Evolutionary conservation across 1,140 invertebrate species (phyloP), one percentile per base, ranked within the genome.

Genomic region (Pomacea maculata): DNA sequence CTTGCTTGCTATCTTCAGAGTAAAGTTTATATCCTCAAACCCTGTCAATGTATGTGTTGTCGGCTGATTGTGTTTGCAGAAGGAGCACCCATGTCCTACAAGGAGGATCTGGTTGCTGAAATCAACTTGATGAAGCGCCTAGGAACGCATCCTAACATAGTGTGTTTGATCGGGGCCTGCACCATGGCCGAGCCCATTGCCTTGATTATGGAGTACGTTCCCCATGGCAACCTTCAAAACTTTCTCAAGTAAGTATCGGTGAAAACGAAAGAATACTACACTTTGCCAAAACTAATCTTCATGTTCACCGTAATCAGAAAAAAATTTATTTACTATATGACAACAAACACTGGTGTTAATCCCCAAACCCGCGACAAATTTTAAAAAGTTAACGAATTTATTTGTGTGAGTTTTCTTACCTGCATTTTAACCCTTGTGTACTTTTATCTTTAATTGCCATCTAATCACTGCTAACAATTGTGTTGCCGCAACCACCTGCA

Each of bases 201-300:
- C 85, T 94, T 99, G 0, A 96, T 99, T 82, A 95, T 99, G 93
- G 98, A 99, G 89, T 99, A 96, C 88, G 95, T 98, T 0, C 94
- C 95, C 82, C 93, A 95, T 57, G 97, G 97, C 14, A 99, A 98
- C 91, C 92, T 99, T 11, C 97, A 98, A 89, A 95, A 95, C 79
- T 98, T 96, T 91, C 92, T 99, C 14, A 90, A 87, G 90, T 91
- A 84, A 86, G 86, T 87, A 45, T 45, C 34, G 34, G 34, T 0
- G 6, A 45, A 45, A 45, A 45, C 34, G 1, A 4, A 0, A 45
- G 34, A 0, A 45, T 45, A 45, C 34, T 6, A 45, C 6, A 45
- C 34, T 45, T 45, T 45, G 34, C 34, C 34, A 45, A 45, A 45
- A 45, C 2, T 45, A 45, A 45, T 45, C 34, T 45, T 45, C 34